These are phyloP conservation scores for Bombyx mori DNA, from an alignment of 1,140 invertebrate species.

Conservation along the genomic window ASM3026992v2 NC_085125.1:12486001-12486500, in stretches of 20 bases:
- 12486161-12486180: slow-evolving; percentile 5
- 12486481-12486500: slow-evolving; percentile 11
- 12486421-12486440: slow-evolving; percentile 11
- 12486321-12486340: slow-evolving; percentile 13
- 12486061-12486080: slow-evolving; percentile 10
- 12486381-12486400: slow-evolving; percentile 14
- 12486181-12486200: slow-evolving; percentile 9
- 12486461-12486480: slow-evolving; percentile 14
- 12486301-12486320: slow-evolving; percentile 15
- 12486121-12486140: slow-evolving; percentile 10
- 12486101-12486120: slow-evolving; percentile 6
- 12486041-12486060: not conserved
- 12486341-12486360: slow-evolving; percentile 12
- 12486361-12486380: slow-evolving; percentile 22
- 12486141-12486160: slow-evolving; percentile 2
- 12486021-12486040: not conserved
- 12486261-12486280: slow-evolving; percentile 16
- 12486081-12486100: slow-evolving; percentile 1
- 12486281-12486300: slow-evolving; percentile 19
- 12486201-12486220: slow-evolving; percentile 12
- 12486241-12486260: slow-evolving; percentile 11
- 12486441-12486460: slow-evolving; percentile 15
- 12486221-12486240: slow-evolving; percentile 12
- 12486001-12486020: not conserved
- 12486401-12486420: slow-evolving; percentile 6